Conservation (phyloP, 30 jellyfish, hydroid and myxozoan genomes). For the Haliclystus octoradiatus region DNA sequence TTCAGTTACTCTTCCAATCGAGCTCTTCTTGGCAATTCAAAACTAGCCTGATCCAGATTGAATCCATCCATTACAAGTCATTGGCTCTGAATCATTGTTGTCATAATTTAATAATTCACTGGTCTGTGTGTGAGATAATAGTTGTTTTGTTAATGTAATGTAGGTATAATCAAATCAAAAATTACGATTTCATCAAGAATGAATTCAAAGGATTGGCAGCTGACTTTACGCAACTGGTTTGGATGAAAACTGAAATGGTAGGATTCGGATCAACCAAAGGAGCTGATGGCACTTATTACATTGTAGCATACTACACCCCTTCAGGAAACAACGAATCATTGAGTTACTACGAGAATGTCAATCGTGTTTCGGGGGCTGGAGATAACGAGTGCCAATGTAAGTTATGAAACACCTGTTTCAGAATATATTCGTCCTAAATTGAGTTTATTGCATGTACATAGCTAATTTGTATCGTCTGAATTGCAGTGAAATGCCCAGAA, state of each 20-base stretch:
- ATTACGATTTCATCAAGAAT: constrained; percentile 72
- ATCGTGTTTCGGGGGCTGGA: constrained; percentile 98
- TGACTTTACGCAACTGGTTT: constrained; percentile 90
- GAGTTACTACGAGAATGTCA: constrained; percentile 74
- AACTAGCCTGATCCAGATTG: too few relatives aligned
- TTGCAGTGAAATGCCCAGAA: constrained; percentile 89
- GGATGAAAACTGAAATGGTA: constrained; percentile 88
- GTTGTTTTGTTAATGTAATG: neutral
- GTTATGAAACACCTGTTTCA: neutral
- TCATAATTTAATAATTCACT: too few relatives aligned
- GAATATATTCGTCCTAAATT: too few relatives aligned
- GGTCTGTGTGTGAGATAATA: too few relatives aligned
- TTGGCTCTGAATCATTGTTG: too few relatives aligned
- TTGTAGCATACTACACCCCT: constrained; percentile 79
- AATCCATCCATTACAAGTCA: too few relatives aligned
- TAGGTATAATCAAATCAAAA: constrained; percentile 94
- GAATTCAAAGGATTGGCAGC: constrained; percentile 93
- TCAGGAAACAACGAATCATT: constrained; percentile 86
- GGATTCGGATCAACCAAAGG: constrained; percentile 83
- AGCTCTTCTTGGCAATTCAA: too few relatives aligned
- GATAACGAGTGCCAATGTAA: constrained; percentile 62
- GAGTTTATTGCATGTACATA: too few relatives aligned
- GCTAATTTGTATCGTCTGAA: too few relatives aligned
- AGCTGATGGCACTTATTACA: constrained; percentile 58
- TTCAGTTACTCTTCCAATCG: too few relatives aligned